Conservation (phyloP, 1,140 invertebrate genomes). For the Brachystomella parvula region DNA sequence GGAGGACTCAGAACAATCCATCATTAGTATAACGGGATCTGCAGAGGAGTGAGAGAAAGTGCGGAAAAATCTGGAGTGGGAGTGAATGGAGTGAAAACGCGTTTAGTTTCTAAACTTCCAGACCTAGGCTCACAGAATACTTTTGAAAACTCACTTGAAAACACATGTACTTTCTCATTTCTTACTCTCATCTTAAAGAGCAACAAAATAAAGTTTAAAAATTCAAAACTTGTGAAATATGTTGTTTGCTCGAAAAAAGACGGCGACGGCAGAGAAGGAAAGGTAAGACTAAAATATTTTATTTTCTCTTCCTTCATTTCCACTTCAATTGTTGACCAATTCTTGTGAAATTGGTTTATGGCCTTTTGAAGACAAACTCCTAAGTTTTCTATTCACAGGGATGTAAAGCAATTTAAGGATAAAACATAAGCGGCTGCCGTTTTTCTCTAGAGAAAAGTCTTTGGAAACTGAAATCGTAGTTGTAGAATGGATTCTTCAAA, state of each 20-base stretch:
- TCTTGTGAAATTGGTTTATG: too few species aligned
- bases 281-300: not conserved
- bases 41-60: too few species aligned
- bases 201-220: not conserved
- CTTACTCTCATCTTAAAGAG: too few species aligned
- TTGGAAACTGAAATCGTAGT: not conserved
- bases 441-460: too few species aligned
- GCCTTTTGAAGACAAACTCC: too few species aligned
- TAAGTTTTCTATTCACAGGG: not conserved
- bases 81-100: not conserved
- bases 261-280: conserved; percentile 8
- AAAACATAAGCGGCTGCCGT: too few species aligned
- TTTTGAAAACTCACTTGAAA: not conserved
- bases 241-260: conserved; percentile 6
- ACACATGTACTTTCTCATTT: not conserved
- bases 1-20: too few species aligned
- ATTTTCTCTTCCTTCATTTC: not conserved
- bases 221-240: not conserved
- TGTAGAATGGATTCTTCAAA: too few species aligned
- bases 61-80: too few species aligned
- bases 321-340: not conserved
- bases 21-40: too few species aligned
- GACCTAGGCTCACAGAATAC: not conserved
- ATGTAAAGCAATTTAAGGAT: not conserved
- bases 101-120: conserved; percentile 1